Percentiles rank a stretch among this genome's conserved stretches.
Evolutionary conservation across 2,888 invertebrate species (phyloP).

Genomic region (Amphipoea lucens): DNA sequence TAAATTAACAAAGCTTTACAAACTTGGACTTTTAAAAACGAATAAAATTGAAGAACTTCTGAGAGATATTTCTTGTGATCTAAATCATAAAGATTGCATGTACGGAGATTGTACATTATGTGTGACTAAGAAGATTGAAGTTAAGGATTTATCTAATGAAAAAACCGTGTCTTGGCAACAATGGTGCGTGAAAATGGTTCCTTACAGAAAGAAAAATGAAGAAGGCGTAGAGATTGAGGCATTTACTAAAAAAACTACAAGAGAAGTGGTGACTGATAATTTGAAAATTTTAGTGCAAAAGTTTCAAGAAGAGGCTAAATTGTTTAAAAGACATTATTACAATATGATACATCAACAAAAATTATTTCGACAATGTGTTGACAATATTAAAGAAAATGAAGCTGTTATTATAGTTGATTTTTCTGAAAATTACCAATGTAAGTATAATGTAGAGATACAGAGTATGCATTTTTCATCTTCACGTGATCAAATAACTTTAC

Average conservation of each 20-base stretch:
- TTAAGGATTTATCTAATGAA: background rate
- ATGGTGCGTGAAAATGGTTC: constrained; percentile 20
- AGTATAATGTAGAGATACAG: constrained; percentile 33
- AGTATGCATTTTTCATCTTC: constrained; percentile 41
- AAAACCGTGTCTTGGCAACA: constrained; percentile 6
- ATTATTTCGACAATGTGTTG: constrained; percentile 30
- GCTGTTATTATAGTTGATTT: constrained; percentile 38
- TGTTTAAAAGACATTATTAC: constrained; percentile 26
- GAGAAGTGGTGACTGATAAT: constrained; percentile 9
- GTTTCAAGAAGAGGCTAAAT: constrained; percentile 18
- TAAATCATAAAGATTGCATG: background rate
- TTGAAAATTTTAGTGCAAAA: constrained; percentile 10
- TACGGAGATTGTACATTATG: too few relatives aligned
- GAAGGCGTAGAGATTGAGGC: constrained; percentile 14
- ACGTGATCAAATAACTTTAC: constrained; percentile 33
- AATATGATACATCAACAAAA: constrained; percentile 35
- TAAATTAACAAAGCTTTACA: constrained; percentile 29
- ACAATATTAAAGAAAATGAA: constrained; percentile 34
- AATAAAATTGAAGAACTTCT: constrained; percentile 1
- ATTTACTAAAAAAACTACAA: too few relatives aligned
- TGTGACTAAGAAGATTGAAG: background rate
- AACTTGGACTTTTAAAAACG: constrained; percentile 15
- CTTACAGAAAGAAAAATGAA: constrained; percentile 5
- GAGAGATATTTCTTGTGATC: constrained; percentile 2
- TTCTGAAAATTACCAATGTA: constrained; percentile 39